Evolutionary conservation across 2,113 vertebrate genomes (phyloP).

Genomic region (Pipra filicauda): DNA sequence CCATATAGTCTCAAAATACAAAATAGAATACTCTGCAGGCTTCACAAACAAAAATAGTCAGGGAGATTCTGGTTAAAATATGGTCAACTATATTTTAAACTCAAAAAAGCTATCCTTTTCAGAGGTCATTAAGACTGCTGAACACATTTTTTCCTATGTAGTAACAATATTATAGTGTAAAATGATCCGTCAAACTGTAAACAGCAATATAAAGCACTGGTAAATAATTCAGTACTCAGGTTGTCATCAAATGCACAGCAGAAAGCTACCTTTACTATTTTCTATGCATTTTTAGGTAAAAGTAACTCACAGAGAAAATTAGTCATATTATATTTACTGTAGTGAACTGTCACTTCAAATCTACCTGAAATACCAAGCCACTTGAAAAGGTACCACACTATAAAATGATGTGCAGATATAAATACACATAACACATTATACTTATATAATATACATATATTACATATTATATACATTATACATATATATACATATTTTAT

Average conservation of each 20-base stretch:
- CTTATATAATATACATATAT: not conserved
- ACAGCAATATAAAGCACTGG: constrained; percentile 48
- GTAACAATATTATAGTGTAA: constrained; percentile 56
- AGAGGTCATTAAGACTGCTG: constrained; percentile 48
- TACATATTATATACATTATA: not conserved
- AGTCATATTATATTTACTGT: not conserved
- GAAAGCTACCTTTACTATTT: constrained; percentile 4
- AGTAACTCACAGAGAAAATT: constrained; percentile 1
- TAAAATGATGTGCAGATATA: not conserved
- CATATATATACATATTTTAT: not conserved
- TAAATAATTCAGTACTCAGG: constrained; percentile 70
- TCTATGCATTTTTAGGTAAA: not conserved
- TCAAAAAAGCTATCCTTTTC: constrained; percentile 24
- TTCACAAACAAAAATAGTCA: not conserved
- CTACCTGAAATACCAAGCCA: not conserved
- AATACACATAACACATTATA: not conserved
- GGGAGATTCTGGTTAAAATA: not conserved
- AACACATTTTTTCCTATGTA: not conserved
- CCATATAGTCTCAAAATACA: not conserved
- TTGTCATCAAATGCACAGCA: constrained; percentile 6
- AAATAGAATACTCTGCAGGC: not conserved
- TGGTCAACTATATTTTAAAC: not conserved
- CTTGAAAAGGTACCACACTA: not conserved
- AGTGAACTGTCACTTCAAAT: not conserved
- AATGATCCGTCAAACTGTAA: constrained; percentile 58